Conservation (phyloP, 1,140 invertebrate species). For the Zeugodacus cucurbitae region DNA sequence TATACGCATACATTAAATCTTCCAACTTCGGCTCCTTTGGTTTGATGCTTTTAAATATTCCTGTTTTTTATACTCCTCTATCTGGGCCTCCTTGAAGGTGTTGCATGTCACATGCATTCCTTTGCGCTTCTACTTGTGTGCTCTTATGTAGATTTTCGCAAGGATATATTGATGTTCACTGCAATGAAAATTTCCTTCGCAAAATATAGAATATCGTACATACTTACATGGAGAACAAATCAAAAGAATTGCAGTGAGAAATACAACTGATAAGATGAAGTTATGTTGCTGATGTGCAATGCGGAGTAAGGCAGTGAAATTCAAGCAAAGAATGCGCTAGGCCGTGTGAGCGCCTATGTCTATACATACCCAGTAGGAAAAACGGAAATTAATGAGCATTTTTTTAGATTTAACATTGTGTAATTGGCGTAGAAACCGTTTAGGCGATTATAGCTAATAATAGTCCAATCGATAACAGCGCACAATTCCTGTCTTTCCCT, state of each 20-base stretch:
- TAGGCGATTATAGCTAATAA: no score
- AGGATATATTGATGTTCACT: neutral
- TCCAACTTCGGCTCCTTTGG: neutral
- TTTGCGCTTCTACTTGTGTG: neutral
- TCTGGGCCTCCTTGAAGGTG: neutral
- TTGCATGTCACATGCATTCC: neutral
- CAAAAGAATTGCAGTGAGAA: neutral
- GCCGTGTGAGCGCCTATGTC: neutral
- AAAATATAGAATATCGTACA: neutral
- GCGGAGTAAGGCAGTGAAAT: neutral
- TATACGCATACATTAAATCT: neutral
- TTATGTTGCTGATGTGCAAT: neutral
- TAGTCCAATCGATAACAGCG: no score
- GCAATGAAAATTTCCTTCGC: neutral
- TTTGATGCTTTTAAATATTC: neutral
- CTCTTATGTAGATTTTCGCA: neutral
- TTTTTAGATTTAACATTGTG: no score
- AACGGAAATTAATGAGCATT: neutral
- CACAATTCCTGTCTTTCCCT: no score
- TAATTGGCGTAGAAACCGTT: no score
- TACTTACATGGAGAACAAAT: neutral
- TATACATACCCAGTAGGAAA: neutral
- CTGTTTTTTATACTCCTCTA: neutral
- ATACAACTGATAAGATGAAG: neutral
- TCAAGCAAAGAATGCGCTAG: neutral